Evolutionary conservation across 2,113 vertebrate genomes (phyloP).

Genomic region (Columba janthina): DNA sequence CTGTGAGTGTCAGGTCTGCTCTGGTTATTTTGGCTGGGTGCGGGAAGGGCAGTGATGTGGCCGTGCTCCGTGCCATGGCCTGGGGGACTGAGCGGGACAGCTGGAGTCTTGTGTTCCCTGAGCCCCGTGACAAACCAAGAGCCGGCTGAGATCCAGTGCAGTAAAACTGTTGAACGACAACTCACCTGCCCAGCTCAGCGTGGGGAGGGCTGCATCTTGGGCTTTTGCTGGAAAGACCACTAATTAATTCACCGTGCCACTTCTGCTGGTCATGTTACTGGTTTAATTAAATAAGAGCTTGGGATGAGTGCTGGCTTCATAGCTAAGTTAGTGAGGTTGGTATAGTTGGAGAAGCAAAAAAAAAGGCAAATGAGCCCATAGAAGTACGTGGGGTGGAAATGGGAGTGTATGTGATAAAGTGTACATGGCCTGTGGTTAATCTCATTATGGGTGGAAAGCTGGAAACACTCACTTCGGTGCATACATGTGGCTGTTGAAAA

Average conservation of each 20-base stretch:
- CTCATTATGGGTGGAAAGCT: background rate
- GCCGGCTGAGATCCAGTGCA: background rate
- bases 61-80: background rate
- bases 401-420: background rate
- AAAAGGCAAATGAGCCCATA: background rate
- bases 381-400: rapidly evolving
- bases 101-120: background rate
- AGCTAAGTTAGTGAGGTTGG: rapidly evolving
- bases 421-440: background rate
- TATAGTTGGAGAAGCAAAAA: background rate
- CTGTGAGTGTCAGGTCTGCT: background rate
- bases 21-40: background rate
- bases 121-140: rapidly evolving
- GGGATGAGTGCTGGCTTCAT: background rate
- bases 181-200: background rate
- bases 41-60: background rate
- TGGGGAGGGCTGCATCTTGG: background rate
- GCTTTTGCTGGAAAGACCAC: background rate
- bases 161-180: rapidly evolving
- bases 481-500: background rate
- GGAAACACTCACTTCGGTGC: background rate
- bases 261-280: background rate
- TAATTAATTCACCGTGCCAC: background rate
- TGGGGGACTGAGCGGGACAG: background rate
- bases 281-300: background rate